Evolutionary conservation across 2,113 vertebrate species (phyloP), one percentile per base, ranked within the genome.

Genomic region (Chionodraco myersi): DNA sequence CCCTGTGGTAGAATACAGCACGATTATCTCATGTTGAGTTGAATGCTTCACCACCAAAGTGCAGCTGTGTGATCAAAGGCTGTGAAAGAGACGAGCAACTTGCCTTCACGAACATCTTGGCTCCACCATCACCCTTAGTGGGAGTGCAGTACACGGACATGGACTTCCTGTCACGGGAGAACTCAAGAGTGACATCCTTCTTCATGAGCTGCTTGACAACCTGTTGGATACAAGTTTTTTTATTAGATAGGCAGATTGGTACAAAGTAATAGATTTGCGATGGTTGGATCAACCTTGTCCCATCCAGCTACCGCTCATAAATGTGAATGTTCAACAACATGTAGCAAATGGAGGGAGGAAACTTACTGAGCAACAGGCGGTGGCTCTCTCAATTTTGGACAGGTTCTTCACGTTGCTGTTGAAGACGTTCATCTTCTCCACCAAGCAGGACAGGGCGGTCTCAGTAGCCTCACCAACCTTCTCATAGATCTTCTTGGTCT

Each of bases 351-450:
- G 14, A 1, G 49, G 53, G 3, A 60, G 16, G 56, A 53, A 49
- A 93, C 96, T 92, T 86, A 98, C 97, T 1, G 92, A 65, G 90
- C 97, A 97, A 94, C 97, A 98, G 69, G 97, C 96, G 0, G 97
- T 98, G 92, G 97, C 97, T 56, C 97, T 94, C 83, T 98, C 97
- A 77, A 96, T 92, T 74, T 89, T 96, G n/a, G 94, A 92, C 88
- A 98, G 94, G 86, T 65, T 95, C 76, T 92, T 93, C 56, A 97
- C 95, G 0, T 94, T 96, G 9, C 90, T 86, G 94, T 95, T 96
- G 90, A 97, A 98, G 34, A 98, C 97, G 0, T 98, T 98, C 97
- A 98, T 98, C 94, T 98, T 98, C 93, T 98, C 97, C 70, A 98
- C 97, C 90, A 98, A 92, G 88, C 97, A 97, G 85, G 95, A 96